These are phyloP conservation scores for Coenonympha arcania DNA, from an alignment of 2,888 invertebrate species.

Conservation along the genomic window DNA sequence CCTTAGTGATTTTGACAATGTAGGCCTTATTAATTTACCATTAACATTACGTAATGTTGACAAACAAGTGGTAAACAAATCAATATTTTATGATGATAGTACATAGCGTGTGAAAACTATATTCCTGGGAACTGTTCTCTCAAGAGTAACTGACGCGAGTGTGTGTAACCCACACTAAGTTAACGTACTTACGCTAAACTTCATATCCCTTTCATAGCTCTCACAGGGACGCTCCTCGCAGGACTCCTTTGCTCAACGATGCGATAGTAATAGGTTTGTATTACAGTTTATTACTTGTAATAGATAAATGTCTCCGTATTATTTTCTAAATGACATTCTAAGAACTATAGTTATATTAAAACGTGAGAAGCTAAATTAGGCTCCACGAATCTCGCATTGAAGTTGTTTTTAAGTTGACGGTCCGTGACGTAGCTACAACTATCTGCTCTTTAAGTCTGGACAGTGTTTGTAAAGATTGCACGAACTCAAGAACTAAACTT, in stretches of 20 bases:
- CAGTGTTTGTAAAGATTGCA: conserved; percentile 1
- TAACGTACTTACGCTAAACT: not conserved
- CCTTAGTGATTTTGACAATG: too few relatives aligned
- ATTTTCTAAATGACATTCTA: too few relatives aligned
- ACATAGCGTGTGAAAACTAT: not conserved
- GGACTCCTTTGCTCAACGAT: not conserved
- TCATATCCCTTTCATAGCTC: not conserved
- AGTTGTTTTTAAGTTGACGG: too few relatives aligned
- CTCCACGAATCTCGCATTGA: too few relatives aligned
- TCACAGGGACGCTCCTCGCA: not conserved
- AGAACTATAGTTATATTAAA: not conserved
- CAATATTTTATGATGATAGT: too few relatives aligned
- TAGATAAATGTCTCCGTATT: too few relatives aligned
- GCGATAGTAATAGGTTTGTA: not conserved
- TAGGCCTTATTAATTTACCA: too few relatives aligned
- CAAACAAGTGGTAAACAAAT: too few relatives aligned
- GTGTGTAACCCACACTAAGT: not conserved
- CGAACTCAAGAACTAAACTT: conserved; percentile 8
- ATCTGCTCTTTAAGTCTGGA: not conserved
- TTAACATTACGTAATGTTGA: too few relatives aligned
- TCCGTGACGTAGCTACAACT: not conserved
- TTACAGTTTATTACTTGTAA: not conserved
- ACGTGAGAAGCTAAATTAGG: too few relatives aligned
- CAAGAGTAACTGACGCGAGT: not conserved
- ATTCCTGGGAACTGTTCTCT: not conserved